Evolutionary conservation across 1,140 invertebrate genomes (phyloP).

Genomic region (Diachasma alloeum): DNA sequence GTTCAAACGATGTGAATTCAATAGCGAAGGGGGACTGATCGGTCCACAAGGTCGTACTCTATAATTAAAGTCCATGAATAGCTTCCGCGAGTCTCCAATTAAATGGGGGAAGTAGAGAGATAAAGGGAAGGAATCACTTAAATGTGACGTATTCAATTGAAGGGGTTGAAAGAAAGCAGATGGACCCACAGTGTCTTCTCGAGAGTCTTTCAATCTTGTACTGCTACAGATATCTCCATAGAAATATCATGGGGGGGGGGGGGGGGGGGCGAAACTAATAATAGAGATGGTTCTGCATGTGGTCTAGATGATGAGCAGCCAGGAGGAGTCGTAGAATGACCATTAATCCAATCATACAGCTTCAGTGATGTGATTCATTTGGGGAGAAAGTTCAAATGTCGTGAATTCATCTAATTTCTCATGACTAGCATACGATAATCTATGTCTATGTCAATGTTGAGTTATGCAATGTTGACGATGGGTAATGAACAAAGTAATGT

Average conservation of each 20-base stretch:
- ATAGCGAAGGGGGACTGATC: not conserved
- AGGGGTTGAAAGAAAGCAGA: slow-evolving; percentile 15
- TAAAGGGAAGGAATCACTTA: not conserved
- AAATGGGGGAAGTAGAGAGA: not conserved
- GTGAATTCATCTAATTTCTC: not conserved
- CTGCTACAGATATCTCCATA: slow-evolving; percentile 17
- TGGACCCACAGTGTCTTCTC: not conserved
- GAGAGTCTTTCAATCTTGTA: slow-evolving; percentile 3
- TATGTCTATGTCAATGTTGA: not conserved
- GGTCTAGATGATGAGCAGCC: not conserved
- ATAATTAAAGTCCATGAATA: not conserved
- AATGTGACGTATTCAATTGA: slow-evolving; percentile 1
- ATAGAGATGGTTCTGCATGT: slow-evolving; percentile 10
- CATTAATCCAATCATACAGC: not conserved
- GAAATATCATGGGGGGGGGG: not conserved
- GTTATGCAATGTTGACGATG: not conserved
- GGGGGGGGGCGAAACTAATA: not conserved
- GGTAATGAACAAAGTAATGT: slow-evolving; percentile 34
- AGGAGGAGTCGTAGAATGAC: not conserved
- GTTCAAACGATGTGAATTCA: not conserved
- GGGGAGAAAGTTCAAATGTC: not conserved
- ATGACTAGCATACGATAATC: not conserved
- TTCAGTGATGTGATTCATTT: not conserved
- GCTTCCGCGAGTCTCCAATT: not conserved
- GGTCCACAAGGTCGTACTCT: not conserved